A percentile compares a stretch with the other conserved stretches of the same genome.
Conservation (phyloP, 2,113 vertebrate genomes). For the Dicerorhinus sumatrensis region DNA sequence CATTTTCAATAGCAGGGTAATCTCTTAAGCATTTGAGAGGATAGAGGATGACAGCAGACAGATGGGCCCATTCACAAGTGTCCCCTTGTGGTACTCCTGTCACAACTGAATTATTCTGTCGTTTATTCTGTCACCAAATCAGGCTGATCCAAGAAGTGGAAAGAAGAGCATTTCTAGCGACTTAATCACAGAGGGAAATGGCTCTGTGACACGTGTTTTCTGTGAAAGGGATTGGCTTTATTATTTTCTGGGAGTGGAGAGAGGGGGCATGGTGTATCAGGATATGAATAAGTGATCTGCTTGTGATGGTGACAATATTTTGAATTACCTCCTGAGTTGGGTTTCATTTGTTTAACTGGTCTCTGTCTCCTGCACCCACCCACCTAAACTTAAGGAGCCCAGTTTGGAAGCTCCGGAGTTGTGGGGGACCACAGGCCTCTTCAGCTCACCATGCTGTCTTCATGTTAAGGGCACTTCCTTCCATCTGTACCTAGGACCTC, state of each 20-base stretch:
- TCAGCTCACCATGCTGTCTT: background rate
- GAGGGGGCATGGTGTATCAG: background rate
- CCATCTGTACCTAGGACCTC: background rate
- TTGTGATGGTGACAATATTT: background rate
- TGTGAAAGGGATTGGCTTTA: background rate
- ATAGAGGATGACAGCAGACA: constrained; percentile 64
- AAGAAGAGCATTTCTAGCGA: constrained; percentile 38
- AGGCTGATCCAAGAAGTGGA: constrained; percentile 33
- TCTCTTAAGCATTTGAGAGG: background rate
- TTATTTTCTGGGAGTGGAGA: background rate
- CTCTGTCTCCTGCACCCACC: background rate
- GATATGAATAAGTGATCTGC: background rate
- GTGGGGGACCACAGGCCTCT: background rate
- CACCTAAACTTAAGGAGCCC: background rate
- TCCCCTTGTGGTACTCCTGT: constrained; percentile 66
- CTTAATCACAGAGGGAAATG: constrained; percentile 33
- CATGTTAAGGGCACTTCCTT: background rate
- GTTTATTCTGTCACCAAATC: constrained; percentile 50
- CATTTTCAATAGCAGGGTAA: constrained; percentile 3
- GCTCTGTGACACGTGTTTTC: constrained; percentile 4
- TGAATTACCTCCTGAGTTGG: background rate
- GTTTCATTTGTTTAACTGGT: background rate
- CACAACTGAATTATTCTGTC: constrained; percentile 77
- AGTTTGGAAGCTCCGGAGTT: background rate
- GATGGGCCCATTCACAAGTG: constrained; percentile 66